phyloP scores from a whole-genome alignment of 2,113 vertebrate species.

The Asarcornis scutulata region DNA sequence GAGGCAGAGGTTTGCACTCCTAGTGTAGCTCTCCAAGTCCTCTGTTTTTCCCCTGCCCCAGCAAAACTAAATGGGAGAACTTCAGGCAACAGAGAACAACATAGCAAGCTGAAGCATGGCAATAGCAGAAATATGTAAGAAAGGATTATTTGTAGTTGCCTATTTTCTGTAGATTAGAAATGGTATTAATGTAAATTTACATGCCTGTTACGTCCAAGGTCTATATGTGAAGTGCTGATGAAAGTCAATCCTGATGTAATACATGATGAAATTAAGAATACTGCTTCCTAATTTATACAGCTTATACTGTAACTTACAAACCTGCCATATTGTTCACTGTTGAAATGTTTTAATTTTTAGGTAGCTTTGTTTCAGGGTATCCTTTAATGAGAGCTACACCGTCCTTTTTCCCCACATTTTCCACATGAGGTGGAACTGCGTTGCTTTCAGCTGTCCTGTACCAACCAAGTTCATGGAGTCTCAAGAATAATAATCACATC shows the following conservation, averaged over 20 bases:
- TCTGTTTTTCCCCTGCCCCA: accelerated
- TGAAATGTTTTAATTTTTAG: neutral
- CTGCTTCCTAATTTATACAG: neutral
- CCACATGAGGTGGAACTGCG: neutral
- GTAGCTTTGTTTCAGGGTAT: neutral
- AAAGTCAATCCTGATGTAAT: neutral
- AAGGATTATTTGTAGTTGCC: neutral
- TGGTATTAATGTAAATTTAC: neutral
- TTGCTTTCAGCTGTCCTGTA: neutral
- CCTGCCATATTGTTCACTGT: accelerated
- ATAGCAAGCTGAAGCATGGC: neutral
- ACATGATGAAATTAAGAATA: neutral
- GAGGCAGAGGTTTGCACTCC: neutral
- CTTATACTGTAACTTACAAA: neutral
- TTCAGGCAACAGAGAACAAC: neutral
- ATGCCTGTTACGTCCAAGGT: neutral
- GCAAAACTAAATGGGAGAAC: neutral
- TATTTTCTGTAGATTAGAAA: neutral
- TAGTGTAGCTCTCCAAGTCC: neutral
- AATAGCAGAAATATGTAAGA: neutral
- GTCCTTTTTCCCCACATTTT: neutral
- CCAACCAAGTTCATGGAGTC: neutral
- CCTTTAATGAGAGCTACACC: neutral
- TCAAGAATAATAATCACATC: neutral
- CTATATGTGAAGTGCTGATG: neutral